Base-by-base conservation (phyloP, 2,888 invertebrate species). In the Eupithecia insigniata region DNA sequence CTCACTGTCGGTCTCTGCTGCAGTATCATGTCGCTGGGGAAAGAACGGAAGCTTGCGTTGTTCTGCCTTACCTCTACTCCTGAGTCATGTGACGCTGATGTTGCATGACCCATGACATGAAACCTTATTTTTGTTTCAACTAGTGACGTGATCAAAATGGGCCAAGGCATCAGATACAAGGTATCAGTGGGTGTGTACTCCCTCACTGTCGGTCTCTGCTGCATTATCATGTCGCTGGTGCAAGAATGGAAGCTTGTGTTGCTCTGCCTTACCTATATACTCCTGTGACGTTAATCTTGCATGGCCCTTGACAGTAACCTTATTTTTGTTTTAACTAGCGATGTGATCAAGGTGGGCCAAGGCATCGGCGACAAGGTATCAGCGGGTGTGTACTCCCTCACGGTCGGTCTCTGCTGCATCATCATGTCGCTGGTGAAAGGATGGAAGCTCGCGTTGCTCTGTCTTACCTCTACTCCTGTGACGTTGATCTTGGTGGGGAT, bases 151-250 rank as follows among this genome's bases (percentile, higher is more conserved):
- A 39, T 39, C 39, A 39, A 39, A 39, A 92, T 97, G 78, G 97
- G 97, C 87, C 97, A 97, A 80, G 97, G 97, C 1, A 95, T 97
- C 34, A 97, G 97, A 0, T 97, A 97, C 84, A 98, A 98, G 86
- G 94, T 97, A 51, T 95, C 96, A 0, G 95, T 96, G 79, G 96
- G 97, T 77, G 85, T 96, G 6, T 96, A 96, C 84, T 96, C 96
- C 83, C 87, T 96, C 14, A 91, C 96, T 0, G 94, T 96, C 0
- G 96, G 96, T 77, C n/a, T 96, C 0, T 95, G 96, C 1, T 96
- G 96, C 26, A 84, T 97, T 43, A 87, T 95, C 7, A 92, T 97
- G 83, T 96, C 97, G 0, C 95, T 97, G 78, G 83, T 94, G 0
- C 96, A 96, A 83, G 97, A 97, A 6, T 98, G 98, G 98, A 95